Evolutionary conservation across 2,888 invertebrate genomes (phyloP), one percentile per base, ranked within the genome.

Genomic region (Brenthis hecate): DNA sequence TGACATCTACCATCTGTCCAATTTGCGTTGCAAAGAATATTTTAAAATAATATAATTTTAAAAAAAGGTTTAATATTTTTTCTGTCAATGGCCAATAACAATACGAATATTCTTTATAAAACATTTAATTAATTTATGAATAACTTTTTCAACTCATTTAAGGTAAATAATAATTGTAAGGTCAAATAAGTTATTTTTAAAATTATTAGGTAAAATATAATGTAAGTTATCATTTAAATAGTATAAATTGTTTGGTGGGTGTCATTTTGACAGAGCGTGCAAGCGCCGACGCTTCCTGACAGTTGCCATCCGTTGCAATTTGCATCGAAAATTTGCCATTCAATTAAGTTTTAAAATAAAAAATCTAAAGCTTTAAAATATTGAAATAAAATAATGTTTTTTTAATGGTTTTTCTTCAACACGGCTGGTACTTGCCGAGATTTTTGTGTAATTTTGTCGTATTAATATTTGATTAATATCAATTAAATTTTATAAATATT

Each of bases 191-290:
- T n/a, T n/a, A n/a, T 8, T 36, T 36, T 36, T 8, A 0, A 11
- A 8, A 11, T 43, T 11, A 8, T 11, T 43, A 8, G 36, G 2
- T 43, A 43, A 8, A 43, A 43, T 43, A 8, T 43, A 43, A 43
- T 43, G 36, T 43, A 11, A 43, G 11, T 43, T 1, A 43, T 11
- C 36, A 43, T 2, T 8, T 36, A n/a, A 14, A 51, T n/a, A 36
- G 54, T 62, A 53, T 54, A 71, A 89, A 88, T 89, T 88, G 85
- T 81, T 86, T 85, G 83, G 81, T 79, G 85, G 81, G 85, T 87
- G 89, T 89, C 88, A 84, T 77, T 82, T 76, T 83, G 87, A 88
- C 88, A 82, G 78, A 78, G 84, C 28, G 28, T 28, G 5, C 28
- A 5, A 28, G 5, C 60, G 56, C 19, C 50, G 69, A 69, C 62